Percentiles rank a stretch among this genome's conserved stretches.
Conservation (phyloP, 2,113 vertebrate genomes). For the Cyprinus carpio region DNA sequence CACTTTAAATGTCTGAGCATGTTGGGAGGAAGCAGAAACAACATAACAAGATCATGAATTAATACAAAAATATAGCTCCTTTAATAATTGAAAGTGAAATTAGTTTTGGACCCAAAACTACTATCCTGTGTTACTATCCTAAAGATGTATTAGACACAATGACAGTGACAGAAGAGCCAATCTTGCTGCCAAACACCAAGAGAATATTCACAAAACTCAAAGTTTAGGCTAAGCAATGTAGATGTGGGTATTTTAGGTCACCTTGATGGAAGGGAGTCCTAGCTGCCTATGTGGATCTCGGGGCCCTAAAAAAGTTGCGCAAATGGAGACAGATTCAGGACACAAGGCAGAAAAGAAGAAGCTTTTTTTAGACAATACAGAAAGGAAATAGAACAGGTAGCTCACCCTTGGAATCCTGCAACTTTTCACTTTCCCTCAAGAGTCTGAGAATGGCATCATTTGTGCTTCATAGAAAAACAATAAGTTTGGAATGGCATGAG, state of each 20-base stretch:
- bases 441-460: not conserved
- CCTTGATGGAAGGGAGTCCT: conserved; percentile 60
- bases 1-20: not conserved
- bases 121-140: not conserved
- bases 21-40: not conserved
- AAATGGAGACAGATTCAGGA: conserved; percentile 62
- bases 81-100: not conserved
- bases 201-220: conserved; percentile 32
- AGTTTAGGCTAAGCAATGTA: conserved; percentile 28
- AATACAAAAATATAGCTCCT: not conserved
- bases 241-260: conserved; percentile 59
- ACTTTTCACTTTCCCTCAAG: conserved; percentile 25
- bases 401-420: conserved; percentile 34
- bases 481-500: not conserved
- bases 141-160: conserved; percentile 1
- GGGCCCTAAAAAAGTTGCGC: conserved; percentile 51
- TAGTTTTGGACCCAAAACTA: not conserved
- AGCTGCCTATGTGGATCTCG: conserved; percentile 58
- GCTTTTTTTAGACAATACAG: conserved; percentile 55
- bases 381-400: conserved; percentile 54
- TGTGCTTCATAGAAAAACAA: not conserved
- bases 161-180: conserved; percentile 30
- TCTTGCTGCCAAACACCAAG: conserved; percentile 17
- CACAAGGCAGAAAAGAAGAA: conserved; percentile 48
- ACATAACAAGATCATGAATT: not conserved